Base-by-base conservation (phyloP, 2,888 invertebrate species). In the Scaptomyza tumidula region DNA sequence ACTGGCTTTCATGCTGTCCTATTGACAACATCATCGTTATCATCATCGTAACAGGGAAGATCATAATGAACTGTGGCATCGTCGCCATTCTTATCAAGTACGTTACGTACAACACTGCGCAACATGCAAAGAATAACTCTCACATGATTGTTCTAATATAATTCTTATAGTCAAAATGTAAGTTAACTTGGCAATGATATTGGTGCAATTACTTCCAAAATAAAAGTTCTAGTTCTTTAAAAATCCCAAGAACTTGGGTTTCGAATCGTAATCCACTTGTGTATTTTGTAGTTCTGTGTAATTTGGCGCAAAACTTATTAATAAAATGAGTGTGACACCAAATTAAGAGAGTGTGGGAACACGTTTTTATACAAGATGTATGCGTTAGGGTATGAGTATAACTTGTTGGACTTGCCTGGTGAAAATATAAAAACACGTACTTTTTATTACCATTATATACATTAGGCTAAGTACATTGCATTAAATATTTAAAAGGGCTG, bases 271-370 rank as follows among this genome's bases (percentile, higher is more conserved):
- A 33, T 1, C 11, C 2, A 33, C 11, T 35, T 4, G 9, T 39
- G 39, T 14, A 14, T 31, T 53, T 37, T 58, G 78, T 61, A 43
- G 57, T 0, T 10, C 24, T 48, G 75, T 75, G 78, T 86, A 78
- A 81, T 88, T 79, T 75, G 68, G 45, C 76, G 71, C 67, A 75
- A 72, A 85, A 78, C 75, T 84, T 86, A 87, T 89, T 86, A 84
- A 88, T 84, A 86, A 80, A 84, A 75, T 60, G 68, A 53, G 63
- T 75, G 50, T 67, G 62, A 37, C 55, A 61, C 43, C 60, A 58
- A 62, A 55, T 64, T 50, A 45, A 64, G 63, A 71, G 75, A 49
- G 50, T 70, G 55, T 44, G 29, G 19, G 3, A 3, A 16, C 7
- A 16, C 16, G 27, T 57, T 37, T 6, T 24, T 49, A 11, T 1